Percentiles rank a stretch among this genome's conserved stretches.
These are phyloP conservation scores for Orthosia incerta DNA, from an alignment of 2,888 invertebrate species.

Conservation along the genomic window DNA sequence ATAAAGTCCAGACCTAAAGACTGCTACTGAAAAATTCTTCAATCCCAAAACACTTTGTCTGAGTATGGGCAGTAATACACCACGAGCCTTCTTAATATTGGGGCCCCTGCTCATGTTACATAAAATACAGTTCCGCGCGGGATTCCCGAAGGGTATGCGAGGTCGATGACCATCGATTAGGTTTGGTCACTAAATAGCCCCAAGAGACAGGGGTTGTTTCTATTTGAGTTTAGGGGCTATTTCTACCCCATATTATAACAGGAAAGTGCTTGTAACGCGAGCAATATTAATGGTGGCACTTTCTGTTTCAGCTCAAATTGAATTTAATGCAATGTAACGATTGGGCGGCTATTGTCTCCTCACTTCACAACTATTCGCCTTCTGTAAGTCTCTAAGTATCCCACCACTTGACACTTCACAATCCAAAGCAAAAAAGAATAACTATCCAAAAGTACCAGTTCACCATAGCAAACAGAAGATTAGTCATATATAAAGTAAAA, in stretches of 20 bases:
- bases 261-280: neutral
- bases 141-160: conserved; percentile 26
- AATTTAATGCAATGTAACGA: neutral
- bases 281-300: neutral
- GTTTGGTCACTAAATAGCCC: conserved; percentile 26
- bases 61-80: no score
- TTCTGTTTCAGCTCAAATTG: neutral
- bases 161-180: conserved; percentile 6
- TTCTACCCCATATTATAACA: conserved; percentile 10
- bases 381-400: no score
- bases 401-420: neutral
- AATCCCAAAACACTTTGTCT: neutral
- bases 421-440: neutral
- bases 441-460: neutral
- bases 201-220: conserved; percentile 17
- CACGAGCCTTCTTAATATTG: no score
- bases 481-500: neutral
- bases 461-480: neutral
- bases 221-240: conserved; percentile 4
- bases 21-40: neutral
- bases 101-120: no score
- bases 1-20: neutral
- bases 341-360: neutral
- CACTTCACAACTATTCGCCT: no score
- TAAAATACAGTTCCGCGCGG: conserved; percentile 16